Percentiles rank a stretch among this genome's conserved stretches.
These are phyloP conservation scores for Neolamprologus fasciatus DNA, from an alignment of 2,113 vertebrate genomes.

Conservation along the genomic window DNA sequence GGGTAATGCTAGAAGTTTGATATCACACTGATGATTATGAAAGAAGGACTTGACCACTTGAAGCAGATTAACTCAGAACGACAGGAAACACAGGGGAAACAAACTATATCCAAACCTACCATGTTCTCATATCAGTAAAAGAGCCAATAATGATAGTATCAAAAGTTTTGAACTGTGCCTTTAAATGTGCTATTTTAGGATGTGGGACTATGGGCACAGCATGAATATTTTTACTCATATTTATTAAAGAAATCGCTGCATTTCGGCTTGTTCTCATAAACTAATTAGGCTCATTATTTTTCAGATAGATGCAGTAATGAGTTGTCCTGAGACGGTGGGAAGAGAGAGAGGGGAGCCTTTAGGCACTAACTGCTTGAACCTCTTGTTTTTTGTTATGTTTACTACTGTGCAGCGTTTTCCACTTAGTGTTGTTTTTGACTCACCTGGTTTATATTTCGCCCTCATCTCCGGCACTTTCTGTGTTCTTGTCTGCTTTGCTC, in stretches of 20 bases:
- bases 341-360: not conserved
- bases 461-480: not conserved
- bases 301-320: not conserved
- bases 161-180: not conserved
- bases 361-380: not conserved
- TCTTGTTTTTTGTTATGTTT: not conserved
- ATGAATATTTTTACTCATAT: not conserved
- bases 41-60: not conserved
- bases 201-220: not conserved
- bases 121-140: not conserved
- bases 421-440: not conserved
- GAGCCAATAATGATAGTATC: not conserved
- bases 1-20: not conserved
- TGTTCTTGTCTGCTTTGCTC: not conserved
- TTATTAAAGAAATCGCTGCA: not conserved
- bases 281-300: constrained; percentile 4
- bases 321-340: not conserved
- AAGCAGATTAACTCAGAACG: not conserved
- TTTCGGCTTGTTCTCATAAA: not conserved
- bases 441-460: not conserved
- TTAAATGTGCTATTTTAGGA: not conserved
- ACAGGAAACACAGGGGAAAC: not conserved
- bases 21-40: not conserved
- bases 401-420: not conserved
- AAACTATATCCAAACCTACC: not conserved